Evolutionary conservation across 1,140 invertebrate genomes (phyloP), one percentile per base, ranked within the genome.

Genomic region (Ylistrum balloti): DNA sequence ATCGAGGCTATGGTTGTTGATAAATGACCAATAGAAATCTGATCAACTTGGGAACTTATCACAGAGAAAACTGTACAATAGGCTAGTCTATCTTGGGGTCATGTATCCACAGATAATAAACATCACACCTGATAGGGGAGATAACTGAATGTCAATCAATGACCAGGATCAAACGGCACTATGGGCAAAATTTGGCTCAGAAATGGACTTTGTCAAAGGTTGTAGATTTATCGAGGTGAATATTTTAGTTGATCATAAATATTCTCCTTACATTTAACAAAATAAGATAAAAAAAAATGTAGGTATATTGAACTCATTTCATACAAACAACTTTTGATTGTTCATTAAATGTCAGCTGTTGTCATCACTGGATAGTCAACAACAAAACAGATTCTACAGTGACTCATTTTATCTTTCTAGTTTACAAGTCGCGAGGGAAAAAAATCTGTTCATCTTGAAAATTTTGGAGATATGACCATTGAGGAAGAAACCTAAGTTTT

Each of bases 1-100:
- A 74, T 48, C 20, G 45, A 74, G 56, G 56, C 22, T 11, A n/a
- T 28, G 35, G 13, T 13, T 38, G 35, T 38, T 38, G 56, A 74
- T 74, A 74, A 74, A 74, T 74, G 56, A 74, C 56, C 56, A 74
- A 74, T 28, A 74, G 56, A 74, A 74, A 74, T 74, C 56, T 74
- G 56, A 74, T 74, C 56, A 74, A 74, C 56, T 74, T n/a, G 56
- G n/a, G 56, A 74, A 74, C 22, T 74, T n/a, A 74, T 74, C 56
- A 74, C 56, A 74, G 56, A 74, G 56, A 74, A 28, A 74, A 74
- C 56, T 74, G 17, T 74, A 28, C 56, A 74, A 74, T 74, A 17
- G 56, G n/a, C 22, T 11, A 28, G 56, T 74, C 56, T 74, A 74
- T 74, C 56, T 74, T 22, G 13, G 17, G 56, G 56, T 28, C 56